Evolutionary conservation across 1,140 invertebrate species (phyloP).

Genomic region (Papilio aristodemus): DNA sequence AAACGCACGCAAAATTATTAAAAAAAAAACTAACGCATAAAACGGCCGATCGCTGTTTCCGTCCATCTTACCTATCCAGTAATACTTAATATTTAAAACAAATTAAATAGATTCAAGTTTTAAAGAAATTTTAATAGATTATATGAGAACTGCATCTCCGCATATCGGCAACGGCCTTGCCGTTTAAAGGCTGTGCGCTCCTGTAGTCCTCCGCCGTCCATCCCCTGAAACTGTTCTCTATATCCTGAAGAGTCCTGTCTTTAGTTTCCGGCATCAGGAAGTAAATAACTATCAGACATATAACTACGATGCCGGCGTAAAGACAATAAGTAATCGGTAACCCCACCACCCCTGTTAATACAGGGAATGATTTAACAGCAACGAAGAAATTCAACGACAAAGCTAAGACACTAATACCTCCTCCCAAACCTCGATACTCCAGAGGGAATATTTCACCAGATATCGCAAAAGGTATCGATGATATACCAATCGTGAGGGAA

Average conservation of each 20-base stretch:
- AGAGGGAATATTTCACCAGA: constrained; percentile 73
- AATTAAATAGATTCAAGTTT: not conserved
- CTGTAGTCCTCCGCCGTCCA: constrained; percentile 47
- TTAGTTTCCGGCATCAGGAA: constrained; percentile 72
- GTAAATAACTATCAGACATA: constrained; percentile 55
- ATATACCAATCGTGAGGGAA: constrained; percentile 68
- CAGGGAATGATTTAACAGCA: constrained; percentile 68
- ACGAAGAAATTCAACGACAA: constrained; percentile 68
- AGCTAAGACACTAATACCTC: constrained; percentile 62
- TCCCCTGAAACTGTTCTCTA: constrained; percentile 65
- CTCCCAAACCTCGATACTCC: constrained; percentile 68
- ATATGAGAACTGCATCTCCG: constrained; percentile 68
- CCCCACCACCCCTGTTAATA: constrained; percentile 54
- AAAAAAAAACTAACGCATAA: too few relatives aligned
- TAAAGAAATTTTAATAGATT: constrained; percentile 50
- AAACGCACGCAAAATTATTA: too few relatives aligned
- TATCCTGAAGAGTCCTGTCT: constrained; percentile 68
- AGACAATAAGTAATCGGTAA: constrained; percentile 60
- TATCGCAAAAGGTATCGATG: constrained; percentile 68
- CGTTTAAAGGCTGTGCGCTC: constrained; percentile 53
- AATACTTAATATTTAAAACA: too few relatives aligned
- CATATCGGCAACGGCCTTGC: constrained; percentile 44
- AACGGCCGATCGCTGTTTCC: too few relatives aligned
- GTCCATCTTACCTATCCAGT: too few relatives aligned
- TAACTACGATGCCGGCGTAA: constrained; percentile 56